Conservation (phyloP, 2,888 invertebrate species). For the Xylota sylvarum region DNA sequence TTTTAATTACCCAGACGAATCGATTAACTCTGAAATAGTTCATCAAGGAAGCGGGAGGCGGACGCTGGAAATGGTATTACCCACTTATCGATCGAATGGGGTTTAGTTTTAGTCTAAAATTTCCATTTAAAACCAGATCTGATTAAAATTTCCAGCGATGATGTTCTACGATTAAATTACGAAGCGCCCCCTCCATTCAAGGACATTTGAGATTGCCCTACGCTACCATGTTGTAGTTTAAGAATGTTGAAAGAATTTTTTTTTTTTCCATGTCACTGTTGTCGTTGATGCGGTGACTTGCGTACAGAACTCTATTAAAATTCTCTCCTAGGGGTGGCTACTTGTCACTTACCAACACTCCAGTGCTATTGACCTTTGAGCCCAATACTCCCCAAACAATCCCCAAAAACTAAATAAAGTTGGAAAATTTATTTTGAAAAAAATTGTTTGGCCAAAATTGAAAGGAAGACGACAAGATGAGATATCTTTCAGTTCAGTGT, state of each 20-base stretch:
- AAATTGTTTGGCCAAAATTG: conserved; percentile 4
- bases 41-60: background rate
- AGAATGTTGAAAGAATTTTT: conserved; percentile 12
- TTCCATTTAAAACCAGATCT: conserved; percentile 16
- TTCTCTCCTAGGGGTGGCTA: conserved; percentile 1
- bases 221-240: background rate
- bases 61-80: conserved; percentile 16
- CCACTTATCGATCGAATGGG: conserved; percentile 31
- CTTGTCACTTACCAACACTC: background rate
- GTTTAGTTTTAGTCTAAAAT: conserved; percentile 20
- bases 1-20: conserved; percentile 46
- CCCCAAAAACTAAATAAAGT: conserved; percentile 19
- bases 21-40: conserved; percentile 40
- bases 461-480: conserved; percentile 42
- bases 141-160: conserved; percentile 23
- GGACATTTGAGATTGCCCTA: conserved; percentile 8
- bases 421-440: conserved; percentile 2
- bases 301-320: conserved; percentile 38
- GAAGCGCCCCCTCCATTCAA: background rate
- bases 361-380: conserved; percentile 22
- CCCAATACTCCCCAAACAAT: conserved; percentile 6
- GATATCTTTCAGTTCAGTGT: conserved; percentile 26
- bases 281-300: conserved; percentile 27
- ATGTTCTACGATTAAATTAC: conserved; percentile 28
- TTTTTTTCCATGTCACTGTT: background rate